A percentile compares a stretch with the other conserved stretches of the same genome.
Evolutionary conservation across 2,113 vertebrate species (phyloP).

Genomic region (Leucopternis melanops): DNA sequence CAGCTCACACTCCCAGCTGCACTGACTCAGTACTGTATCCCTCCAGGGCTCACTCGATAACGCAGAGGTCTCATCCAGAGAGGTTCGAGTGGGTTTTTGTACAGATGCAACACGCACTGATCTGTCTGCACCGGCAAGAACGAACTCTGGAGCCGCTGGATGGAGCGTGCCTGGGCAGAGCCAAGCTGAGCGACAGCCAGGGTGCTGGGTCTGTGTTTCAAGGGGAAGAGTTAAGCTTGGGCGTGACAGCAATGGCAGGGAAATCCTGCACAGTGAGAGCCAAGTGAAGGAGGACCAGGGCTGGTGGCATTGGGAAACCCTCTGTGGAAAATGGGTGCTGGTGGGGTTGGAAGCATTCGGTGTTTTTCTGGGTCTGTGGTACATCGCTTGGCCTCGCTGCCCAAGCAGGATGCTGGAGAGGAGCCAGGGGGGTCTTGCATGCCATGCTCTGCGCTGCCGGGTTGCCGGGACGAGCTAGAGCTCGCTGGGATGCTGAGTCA

Average conservation of each 20-base stretch:
- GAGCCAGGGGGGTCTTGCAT: not conserved
- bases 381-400: accelerated
- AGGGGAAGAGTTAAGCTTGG: not conserved
- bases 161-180: not conserved
- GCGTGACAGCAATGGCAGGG: not conserved
- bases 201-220: accelerated
- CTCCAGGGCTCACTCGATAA: too few species aligned
- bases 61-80: not conserved
- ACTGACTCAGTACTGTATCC: too few species aligned
- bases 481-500: not conserved
- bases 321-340: not conserved
- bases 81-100: not conserved
- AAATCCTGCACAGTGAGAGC: not conserved
- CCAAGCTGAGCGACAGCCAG: not conserved
- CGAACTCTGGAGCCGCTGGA: not conserved
- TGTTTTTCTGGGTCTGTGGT: accelerated
- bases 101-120: not conserved
- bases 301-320: not conserved
- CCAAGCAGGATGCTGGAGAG: not conserved
- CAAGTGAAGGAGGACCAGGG: not conserved
- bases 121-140: not conserved
- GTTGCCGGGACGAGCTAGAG: not conserved
- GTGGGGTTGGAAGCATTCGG: accelerated
- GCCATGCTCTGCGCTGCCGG: accelerated
- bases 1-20: too few species aligned